Evolutionary conservation across 2,888 invertebrate genomes (phyloP).

Genomic region (Prenolepis imparis): DNA sequence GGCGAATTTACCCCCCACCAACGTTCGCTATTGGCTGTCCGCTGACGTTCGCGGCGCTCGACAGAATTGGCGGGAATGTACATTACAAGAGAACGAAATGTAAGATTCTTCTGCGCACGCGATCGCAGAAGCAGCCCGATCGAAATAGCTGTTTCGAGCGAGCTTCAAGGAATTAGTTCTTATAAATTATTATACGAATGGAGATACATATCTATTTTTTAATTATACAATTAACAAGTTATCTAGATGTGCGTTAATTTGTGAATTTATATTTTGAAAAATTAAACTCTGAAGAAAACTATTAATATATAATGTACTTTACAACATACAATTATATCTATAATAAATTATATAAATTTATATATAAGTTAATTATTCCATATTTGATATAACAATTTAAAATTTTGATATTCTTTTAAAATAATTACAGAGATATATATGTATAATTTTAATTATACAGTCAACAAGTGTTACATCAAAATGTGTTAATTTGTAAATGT

Average conservation of each 20-base stretch:
- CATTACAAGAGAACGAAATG: background rate
- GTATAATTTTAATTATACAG: too few species aligned
- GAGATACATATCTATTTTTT: background rate
- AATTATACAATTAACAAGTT: constrained; percentile 14
- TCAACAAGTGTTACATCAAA: too few species aligned
- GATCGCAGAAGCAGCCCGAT: background rate
- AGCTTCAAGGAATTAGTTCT: background rate
- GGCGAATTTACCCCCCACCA: constrained; percentile 53
- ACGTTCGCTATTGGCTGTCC: constrained; percentile 47
- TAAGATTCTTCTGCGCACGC: background rate
- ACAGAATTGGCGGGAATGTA: constrained; percentile 63
- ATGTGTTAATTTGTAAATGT: background rate
- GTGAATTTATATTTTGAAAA: background rate
- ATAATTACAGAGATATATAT: too few species aligned
- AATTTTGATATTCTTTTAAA: too few species aligned
- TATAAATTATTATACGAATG: background rate
- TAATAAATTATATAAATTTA: background rate
- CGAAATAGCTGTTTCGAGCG: background rate
- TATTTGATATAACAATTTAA: too few species aligned
- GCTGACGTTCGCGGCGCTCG: constrained; percentile 46
- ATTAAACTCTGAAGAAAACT: background rate
- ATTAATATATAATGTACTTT: background rate
- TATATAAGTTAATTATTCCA: too few species aligned
- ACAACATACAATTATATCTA: background rate
- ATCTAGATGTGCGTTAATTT: background rate